Evolutionary conservation across 2,797 vertebrate genomes (phyloP).

Genomic region (Myotis myotis): DNA sequence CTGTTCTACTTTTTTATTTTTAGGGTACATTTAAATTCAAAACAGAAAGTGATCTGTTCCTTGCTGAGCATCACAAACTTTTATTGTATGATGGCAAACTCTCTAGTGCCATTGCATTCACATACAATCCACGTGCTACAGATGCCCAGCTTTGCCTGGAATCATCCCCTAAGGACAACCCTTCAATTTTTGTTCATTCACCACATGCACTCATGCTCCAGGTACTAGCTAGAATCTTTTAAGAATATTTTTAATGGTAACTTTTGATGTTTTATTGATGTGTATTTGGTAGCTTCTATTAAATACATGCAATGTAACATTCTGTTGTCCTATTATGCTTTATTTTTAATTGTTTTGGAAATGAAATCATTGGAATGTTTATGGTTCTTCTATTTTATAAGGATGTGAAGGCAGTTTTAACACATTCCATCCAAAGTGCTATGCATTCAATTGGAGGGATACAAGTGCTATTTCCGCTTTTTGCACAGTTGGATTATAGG

Average conservation of each 20-base stretch:
- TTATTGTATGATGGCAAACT: slow-evolving; percentile 97
- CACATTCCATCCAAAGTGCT: slow-evolving; percentile 97
- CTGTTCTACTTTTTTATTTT: slow-evolving; percentile 48
- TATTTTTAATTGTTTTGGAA: slow-evolving; percentile 53
- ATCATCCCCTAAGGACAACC: slow-evolving; percentile 97
- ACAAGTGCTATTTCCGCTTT: slow-evolving; percentile 98
- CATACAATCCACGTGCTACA: slow-evolving; percentile 97
- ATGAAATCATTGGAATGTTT: slow-evolving; percentile 14
- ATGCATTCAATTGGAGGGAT: slow-evolving; percentile 98
- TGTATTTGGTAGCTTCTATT: not conserved
- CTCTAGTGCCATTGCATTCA: slow-evolving; percentile 93
- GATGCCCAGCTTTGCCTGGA: slow-evolving; percentile 98
- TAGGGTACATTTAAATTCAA: slow-evolving; percentile 98
- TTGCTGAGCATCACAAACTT: slow-evolving; percentile 96
- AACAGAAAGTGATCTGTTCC: slow-evolving; percentile 97
- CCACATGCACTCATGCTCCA: slow-evolving; percentile 99
- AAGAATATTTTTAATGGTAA: not conserved
- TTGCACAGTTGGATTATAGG: slow-evolving; percentile 96
- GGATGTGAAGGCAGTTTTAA: slow-evolving; percentile 98
- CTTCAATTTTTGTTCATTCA: slow-evolving; percentile 98
- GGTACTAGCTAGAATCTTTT: slow-evolving; percentile 85
- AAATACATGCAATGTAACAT: not conserved
- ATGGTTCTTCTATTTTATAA: slow-evolving; percentile 77
- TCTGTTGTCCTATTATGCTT: slow-evolving; percentile 32
- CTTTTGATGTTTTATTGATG: not conserved